Percentiles rank a stretch among this genome's conserved stretches.
These are phyloP conservation scores for Fabriciana adippe DNA, from an alignment of 2,888 invertebrate species.

Conservation along the genomic window DNA sequence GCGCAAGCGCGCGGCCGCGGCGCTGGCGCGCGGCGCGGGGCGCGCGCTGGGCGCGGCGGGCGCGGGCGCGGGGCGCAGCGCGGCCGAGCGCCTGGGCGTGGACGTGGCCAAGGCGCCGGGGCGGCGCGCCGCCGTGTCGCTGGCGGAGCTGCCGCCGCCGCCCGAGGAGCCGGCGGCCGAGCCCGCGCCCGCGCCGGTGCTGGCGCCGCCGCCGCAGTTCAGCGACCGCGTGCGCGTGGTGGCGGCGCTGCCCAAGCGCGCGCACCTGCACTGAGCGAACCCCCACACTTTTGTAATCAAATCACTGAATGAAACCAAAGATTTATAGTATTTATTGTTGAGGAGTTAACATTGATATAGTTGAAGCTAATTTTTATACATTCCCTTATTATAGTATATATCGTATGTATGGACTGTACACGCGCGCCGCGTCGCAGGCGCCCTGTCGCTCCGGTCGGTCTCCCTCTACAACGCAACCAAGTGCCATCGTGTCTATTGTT, in stretches of 20 bases:
- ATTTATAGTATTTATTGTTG: constrained; percentile 80
- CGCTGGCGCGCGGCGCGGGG: constrained; percentile 74
- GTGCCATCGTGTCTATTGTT: constrained; percentile 78
- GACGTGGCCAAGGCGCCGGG: constrained; percentile 83
- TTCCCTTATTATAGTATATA: constrained; percentile 56
- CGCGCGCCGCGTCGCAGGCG: background rate
- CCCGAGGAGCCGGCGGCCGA: constrained; percentile 80
- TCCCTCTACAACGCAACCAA: constrained; percentile 70
- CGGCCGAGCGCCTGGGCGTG: constrained; percentile 74
- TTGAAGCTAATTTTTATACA: constrained; percentile 75
- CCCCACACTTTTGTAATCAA: constrained; percentile 43
- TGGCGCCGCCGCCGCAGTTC: constrained; percentile 95
- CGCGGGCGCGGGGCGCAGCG: constrained; percentile 64
- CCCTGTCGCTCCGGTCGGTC: constrained; percentile 26
- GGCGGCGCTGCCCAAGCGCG: constrained; percentile 90
- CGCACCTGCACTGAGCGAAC: constrained; percentile 64
- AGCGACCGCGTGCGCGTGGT: constrained; percentile 93
- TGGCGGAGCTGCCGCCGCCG: constrained; percentile 57
- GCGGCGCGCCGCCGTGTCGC: constrained; percentile 88
- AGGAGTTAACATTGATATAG: constrained; percentile 70
- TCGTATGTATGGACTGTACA: constrained; percentile 8
- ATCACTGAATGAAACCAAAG: constrained; percentile 79
- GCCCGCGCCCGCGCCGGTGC: constrained; percentile 76
- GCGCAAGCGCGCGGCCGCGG: constrained; percentile 83
- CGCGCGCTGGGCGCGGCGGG: constrained; percentile 49